Evolutionary conservation across 2,113 vertebrate genomes (phyloP).

Genomic region (Herpetotheres cachinnans): DNA sequence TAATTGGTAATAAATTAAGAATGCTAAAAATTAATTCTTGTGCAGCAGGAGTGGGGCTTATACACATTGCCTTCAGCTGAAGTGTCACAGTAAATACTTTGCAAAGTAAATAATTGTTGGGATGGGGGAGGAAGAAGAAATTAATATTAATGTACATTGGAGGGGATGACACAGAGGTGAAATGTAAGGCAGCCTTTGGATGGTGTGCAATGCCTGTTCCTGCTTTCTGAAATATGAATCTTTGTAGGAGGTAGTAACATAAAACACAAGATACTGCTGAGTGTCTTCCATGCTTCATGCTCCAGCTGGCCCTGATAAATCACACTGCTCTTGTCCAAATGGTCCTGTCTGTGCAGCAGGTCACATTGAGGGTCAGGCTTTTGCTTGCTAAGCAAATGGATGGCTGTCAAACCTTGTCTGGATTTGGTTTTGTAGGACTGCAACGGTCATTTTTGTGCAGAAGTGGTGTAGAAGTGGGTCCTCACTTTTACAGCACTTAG

Average conservation of each 20-base stretch:
- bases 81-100: slow-evolving; percentile 41
- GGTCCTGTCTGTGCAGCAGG: not conserved
- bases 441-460: rapidly evolving
- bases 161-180: slow-evolving; percentile 37
- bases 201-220: not conserved
- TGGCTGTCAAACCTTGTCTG: not conserved
- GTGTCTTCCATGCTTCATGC: not conserved
- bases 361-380: not conserved
- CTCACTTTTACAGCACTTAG: not conserved
- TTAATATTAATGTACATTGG: slow-evolving; percentile 17
- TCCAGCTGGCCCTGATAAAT: not conserved
- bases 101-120: slow-evolving; percentile 50
- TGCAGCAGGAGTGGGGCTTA: slow-evolving; percentile 9
- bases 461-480: not conserved
- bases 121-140: not conserved
- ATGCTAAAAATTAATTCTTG: slow-evolving; percentile 57
- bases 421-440: not conserved
- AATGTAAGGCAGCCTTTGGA: not conserved
- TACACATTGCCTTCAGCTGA: slow-evolving; percentile 13
- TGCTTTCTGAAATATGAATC: not conserved
- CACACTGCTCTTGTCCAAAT: not conserved
- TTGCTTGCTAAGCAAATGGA: not conserved
- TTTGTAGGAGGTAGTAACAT: not conserved
- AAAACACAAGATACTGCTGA: not conserved
- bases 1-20: slow-evolving; percentile 69